phyloP scores from a whole-genome alignment of 2,888 invertebrate genomes.

The Dasypolia templi region DNA sequence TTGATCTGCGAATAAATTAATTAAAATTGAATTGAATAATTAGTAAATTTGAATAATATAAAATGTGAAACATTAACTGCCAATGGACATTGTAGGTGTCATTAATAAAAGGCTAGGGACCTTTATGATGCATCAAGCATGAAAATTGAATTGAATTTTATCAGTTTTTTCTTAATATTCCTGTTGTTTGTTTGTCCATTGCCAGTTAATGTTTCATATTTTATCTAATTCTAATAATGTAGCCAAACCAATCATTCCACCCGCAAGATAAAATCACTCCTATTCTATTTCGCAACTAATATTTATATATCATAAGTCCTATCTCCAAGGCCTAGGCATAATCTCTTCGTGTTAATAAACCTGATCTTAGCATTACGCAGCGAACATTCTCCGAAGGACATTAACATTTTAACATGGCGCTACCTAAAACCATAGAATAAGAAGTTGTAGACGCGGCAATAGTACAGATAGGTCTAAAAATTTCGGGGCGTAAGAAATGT shows the following conservation, averaged over 20 bases:
- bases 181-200: no score
- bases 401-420: conserved; percentile 73
- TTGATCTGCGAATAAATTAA: no score
- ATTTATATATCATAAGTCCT: conserved; percentile 20
- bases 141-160: no score
- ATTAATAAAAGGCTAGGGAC: no score
- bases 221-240: not conserved
- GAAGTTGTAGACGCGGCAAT: not conserved
- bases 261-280: conserved; percentile 4
- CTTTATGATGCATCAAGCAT: no score
- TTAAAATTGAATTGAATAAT: no score
- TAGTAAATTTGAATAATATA: no score
- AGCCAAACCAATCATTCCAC: not conserved
- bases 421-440: conserved; percentile 52
- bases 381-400: conserved; percentile 58
- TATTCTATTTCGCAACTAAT: conserved; percentile 11
- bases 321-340: conserved; percentile 34
- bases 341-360: conserved; percentile 54
- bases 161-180: no score
- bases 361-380: conserved; percentile 44
- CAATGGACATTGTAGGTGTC: no score
- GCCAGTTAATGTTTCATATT: not conserved
- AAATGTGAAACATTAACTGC: no score
- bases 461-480: no score
- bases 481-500: no score